Percentiles rank a stretch among this genome's conserved stretches.
Conservation (phyloP, 1,140 invertebrate species). For the Lordiphosa stackelbergi region DNA sequence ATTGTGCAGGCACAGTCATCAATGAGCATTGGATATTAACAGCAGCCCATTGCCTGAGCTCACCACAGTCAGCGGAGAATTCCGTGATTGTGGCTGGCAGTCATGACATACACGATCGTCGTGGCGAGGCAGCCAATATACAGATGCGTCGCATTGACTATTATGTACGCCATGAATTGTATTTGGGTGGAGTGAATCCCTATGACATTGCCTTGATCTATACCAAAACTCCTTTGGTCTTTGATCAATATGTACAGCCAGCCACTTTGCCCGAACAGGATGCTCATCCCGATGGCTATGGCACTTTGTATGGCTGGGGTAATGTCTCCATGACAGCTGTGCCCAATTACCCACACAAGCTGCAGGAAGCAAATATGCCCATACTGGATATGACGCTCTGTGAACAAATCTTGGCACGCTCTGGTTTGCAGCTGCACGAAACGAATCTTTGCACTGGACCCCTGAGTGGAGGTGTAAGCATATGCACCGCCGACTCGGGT, state of each 20-base stretch:
- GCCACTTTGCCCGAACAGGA: slow-evolving; percentile 77
- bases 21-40: slow-evolving; percentile 75
- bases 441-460: slow-evolving; percentile 79
- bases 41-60: slow-evolving; percentile 70
- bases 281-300: slow-evolving; percentile 76
- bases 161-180: slow-evolving; percentile 65
- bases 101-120: slow-evolving; percentile 59
- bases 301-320: slow-evolving; percentile 78
- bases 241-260: slow-evolving; percentile 75
- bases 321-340: slow-evolving; percentile 77
- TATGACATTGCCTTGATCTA: slow-evolving; percentile 80
- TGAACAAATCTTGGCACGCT: slow-evolving; percentile 58
- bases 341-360: slow-evolving; percentile 73
- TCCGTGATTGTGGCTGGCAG: slow-evolving; percentile 70
- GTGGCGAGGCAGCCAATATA: slow-evolving; percentile 44
- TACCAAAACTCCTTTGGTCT: slow-evolving; percentile 72
- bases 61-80: slow-evolving; percentile 52
- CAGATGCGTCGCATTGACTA: slow-evolving; percentile 68
- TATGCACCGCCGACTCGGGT: slow-evolving; percentile 78
- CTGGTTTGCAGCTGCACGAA: slow-evolving; percentile 71
- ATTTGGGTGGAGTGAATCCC: slow-evolving; percentile 76
- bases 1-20: slow-evolving; percentile 73
- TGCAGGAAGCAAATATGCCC: slow-evolving; percentile 77
- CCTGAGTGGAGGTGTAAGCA: slow-evolving; percentile 77
- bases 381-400: slow-evolving; percentile 76